phyloP scores from a whole-genome alignment of 1,140 invertebrate species.

The Diorhabda sublineata region DNA sequence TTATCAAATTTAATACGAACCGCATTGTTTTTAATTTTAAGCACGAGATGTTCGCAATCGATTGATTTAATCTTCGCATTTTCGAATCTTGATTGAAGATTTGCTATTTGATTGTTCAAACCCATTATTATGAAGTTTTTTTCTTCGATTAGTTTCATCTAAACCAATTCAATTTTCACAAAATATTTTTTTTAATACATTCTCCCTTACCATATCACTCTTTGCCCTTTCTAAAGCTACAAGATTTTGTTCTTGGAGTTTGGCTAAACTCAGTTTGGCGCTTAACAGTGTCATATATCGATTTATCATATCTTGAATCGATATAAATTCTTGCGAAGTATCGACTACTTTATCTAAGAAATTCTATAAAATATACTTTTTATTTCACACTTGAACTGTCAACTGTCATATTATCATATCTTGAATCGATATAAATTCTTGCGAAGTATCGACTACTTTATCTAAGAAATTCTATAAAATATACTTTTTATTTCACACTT shows the following conservation, averaged over 20 bases:
- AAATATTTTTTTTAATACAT: not conserved
- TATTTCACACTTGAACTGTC: too few relatives aligned
- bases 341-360: too few relatives aligned
- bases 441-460: too few relatives aligned
- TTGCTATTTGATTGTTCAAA: slow-evolving; percentile 31
- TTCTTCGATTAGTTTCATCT: slow-evolving; percentile 33
- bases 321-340: too few relatives aligned
- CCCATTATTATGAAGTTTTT: slow-evolving; percentile 33
- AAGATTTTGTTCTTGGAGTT: slow-evolving; percentile 22
- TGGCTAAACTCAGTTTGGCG: slow-evolving; percentile 18
- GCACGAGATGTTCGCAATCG: slow-evolving; percentile 26
- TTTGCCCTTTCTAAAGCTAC: slow-evolving; percentile 23
- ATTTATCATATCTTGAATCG: slow-evolving; percentile 22
- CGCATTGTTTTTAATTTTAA: slow-evolving; percentile 30
- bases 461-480: too few relatives aligned
- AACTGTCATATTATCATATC: too few relatives aligned
- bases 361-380: too few relatives aligned
- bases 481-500: too few relatives aligned
- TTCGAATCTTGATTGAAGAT: slow-evolving; percentile 28
- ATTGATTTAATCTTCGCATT: slow-evolving; percentile 29
- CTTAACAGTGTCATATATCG: slow-evolving; percentile 24
- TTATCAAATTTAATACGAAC: slow-evolving; percentile 11
- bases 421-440: too few relatives aligned
- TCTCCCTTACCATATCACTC: slow-evolving; percentile 22
- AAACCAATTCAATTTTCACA: not conserved